A percentile compares a stretch with the other conserved stretches of the same genome.
phyloP scores from a whole-genome alignment of 2,113 vertebrate genomes.

The Menidia beryllina region DNA sequence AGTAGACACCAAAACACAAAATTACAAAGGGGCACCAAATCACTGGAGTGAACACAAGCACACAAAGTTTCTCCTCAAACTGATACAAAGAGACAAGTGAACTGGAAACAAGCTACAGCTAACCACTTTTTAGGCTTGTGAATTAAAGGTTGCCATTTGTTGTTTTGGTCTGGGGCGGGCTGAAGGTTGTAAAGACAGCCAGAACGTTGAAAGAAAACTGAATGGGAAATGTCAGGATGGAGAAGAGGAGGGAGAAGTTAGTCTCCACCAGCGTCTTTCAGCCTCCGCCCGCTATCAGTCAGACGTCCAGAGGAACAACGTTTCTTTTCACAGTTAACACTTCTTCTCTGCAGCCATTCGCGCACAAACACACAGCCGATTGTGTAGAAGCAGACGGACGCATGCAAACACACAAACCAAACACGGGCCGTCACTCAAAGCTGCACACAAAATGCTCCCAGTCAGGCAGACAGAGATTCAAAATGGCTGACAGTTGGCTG shows the following conservation, averaged over 20 bases:
- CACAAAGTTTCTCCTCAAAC: too few relatives aligned
- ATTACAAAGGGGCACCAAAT: too few relatives aligned
- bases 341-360: conserved; percentile 33
- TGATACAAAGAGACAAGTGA: too few relatives aligned
- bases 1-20: too few relatives aligned
- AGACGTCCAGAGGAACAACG: conserved; percentile 38
- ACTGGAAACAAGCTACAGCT: too few relatives aligned
- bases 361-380: conserved; percentile 45
- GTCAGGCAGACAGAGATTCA: conserved; percentile 63
- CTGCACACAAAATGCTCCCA: conserved; percentile 71
- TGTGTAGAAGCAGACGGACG: conserved; percentile 27
- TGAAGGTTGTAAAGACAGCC: too few relatives aligned
- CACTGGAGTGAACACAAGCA: too few relatives aligned
- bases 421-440: conserved; percentile 60
- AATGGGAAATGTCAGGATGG: too few relatives aligned
- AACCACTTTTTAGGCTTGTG: too few relatives aligned
- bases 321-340: conserved; percentile 46
- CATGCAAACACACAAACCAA: conserved; percentile 41
- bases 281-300: conserved; percentile 17
- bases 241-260: not conserved
- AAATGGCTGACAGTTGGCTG: conserved; percentile 66
- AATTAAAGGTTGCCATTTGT: too few relatives aligned
- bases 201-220: too few relatives aligned
- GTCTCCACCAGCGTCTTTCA: not conserved
- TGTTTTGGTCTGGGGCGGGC: too few relatives aligned